These are phyloP conservation scores for Trematomus loennbergii DNA, from an alignment of 2,113 vertebrate species.

Conservation along the genomic window DNA sequence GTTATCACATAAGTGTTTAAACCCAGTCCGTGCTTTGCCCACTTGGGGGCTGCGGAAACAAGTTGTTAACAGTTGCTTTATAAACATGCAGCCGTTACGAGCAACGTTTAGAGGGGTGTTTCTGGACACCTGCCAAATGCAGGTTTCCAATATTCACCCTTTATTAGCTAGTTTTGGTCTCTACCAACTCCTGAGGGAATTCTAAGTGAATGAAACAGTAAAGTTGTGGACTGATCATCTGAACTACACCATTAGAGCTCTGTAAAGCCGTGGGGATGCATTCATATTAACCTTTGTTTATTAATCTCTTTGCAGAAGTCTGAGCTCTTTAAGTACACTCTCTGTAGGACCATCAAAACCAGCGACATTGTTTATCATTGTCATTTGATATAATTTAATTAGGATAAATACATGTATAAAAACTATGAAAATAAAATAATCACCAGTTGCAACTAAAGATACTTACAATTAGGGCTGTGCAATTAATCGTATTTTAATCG, in stretches of 20 bases:
- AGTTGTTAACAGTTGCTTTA: background rate
- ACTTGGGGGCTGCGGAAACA: background rate
- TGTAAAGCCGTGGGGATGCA: too few species aligned
- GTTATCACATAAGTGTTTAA: background rate
- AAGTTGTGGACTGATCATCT: background rate
- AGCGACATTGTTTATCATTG: background rate
- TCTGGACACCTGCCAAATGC: too few species aligned
- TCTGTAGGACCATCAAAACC: background rate
- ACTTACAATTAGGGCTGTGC: too few species aligned
- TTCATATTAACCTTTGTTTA: too few species aligned
- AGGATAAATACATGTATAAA: background rate
- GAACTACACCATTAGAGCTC: background rate
- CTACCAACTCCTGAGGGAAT: too few species aligned
- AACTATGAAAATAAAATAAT: background rate
- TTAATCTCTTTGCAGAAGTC: too few species aligned
- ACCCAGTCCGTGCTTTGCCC: background rate
- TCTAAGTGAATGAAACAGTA: background rate
- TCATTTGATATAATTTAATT: background rate
- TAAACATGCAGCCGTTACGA: background rate
- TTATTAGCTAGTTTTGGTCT: too few species aligned
- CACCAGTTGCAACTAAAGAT: background rate
- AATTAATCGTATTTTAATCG: too few species aligned
- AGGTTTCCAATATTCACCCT: too few species aligned
- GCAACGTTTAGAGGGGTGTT: too few species aligned
- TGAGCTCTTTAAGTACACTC: background rate